These are phyloP conservation scores for Drosophila pseudoananassae DNA, from an alignment of 1,140 invertebrate species.

Conservation along the genomic window DNA sequence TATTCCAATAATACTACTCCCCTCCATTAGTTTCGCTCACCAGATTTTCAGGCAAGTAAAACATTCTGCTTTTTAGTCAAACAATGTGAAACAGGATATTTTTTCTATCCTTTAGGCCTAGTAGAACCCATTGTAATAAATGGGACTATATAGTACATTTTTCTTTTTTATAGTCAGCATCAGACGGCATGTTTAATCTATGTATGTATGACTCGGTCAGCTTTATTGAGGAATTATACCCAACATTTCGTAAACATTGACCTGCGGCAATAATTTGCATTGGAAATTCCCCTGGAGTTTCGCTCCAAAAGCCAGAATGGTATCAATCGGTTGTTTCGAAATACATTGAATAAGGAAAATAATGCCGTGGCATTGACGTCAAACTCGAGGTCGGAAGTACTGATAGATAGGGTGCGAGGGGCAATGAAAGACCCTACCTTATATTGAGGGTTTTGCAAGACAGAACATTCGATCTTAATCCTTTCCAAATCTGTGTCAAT, in stretches of 20 bases:
- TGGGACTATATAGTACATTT: neutral
- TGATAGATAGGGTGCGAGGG: neutral
- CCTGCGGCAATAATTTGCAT: slow-evolving; percentile 53
- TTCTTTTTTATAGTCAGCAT: slow-evolving; percentile 4
- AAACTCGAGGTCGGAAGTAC: slow-evolving; percentile 48
- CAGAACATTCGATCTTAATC: no score
- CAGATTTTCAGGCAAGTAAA: slow-evolving; percentile 26
- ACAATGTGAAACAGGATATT: slow-evolving; percentile 36
- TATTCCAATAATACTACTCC: slow-evolving; percentile 18
- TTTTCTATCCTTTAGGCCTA: slow-evolving; percentile 23
- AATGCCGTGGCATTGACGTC: slow-evolving; percentile 67
- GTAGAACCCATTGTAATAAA: slow-evolving; percentile 26
- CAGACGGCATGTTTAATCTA: slow-evolving; percentile 11
- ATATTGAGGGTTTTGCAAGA: slow-evolving; percentile 8
- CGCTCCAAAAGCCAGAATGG: neutral
- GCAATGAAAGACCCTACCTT: neutral
- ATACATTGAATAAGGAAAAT: slow-evolving; percentile 28
- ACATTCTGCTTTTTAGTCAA: slow-evolving; percentile 56
- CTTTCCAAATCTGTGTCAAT: neutral
- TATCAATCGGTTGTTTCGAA: neutral
- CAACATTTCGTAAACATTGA: neutral
- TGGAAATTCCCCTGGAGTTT: slow-evolving; percentile 26
- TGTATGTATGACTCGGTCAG: slow-evolving; percentile 40
- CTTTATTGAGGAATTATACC: no score
- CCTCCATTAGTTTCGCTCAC: slow-evolving; percentile 17